These are phyloP conservation scores for Zapus hudsonius DNA, from an alignment of 2,113 vertebrate genomes.

Conservation along the genomic window DNA sequence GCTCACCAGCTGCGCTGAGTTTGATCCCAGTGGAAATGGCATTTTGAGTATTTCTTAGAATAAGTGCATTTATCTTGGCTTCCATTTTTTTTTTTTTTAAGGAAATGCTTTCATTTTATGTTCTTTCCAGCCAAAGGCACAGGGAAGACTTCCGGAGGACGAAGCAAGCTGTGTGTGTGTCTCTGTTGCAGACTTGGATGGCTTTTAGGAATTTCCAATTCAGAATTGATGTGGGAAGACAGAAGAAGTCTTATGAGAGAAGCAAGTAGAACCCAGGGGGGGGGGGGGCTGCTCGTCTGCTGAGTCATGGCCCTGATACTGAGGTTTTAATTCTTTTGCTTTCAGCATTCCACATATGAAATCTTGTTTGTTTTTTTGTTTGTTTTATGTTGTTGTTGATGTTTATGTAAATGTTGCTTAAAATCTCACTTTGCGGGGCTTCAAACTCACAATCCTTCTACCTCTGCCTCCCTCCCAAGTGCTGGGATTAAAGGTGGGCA, in stretches of 20 bases:
- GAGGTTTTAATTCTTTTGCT: constrained; percentile 17
- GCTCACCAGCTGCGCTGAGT: constrained; percentile 25
- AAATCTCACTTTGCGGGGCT: no score
- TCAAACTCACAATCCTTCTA: no score
- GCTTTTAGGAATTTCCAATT: constrained; percentile 8
- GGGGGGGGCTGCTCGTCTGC: neutral
- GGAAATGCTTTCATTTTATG: constrained; percentile 53
- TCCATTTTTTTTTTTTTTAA: constrained; percentile 52
- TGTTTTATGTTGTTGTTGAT: no score
- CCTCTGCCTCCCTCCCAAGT: no score
- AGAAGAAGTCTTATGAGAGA: neutral
- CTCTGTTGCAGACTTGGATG: neutral
- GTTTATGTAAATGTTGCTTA: neutral
- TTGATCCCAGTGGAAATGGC: constrained; percentile 55
- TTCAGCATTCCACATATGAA: neutral
- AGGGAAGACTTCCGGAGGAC: constrained; percentile 56
- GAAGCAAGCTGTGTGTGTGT: constrained; percentile 36
- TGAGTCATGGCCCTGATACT: neutral
- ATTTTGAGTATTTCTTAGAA: constrained; percentile 72
- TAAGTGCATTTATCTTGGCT: constrained; percentile 64
- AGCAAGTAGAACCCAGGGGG: neutral
- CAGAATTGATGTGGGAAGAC: neutral
- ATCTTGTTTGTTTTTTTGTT: neutral
- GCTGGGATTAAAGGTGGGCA: no score
- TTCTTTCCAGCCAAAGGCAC: constrained; percentile 43